These are phyloP conservation scores for Alethe diademata DNA, from an alignment of 2,113 vertebrate genomes.

Conservation along the genomic window DNA sequence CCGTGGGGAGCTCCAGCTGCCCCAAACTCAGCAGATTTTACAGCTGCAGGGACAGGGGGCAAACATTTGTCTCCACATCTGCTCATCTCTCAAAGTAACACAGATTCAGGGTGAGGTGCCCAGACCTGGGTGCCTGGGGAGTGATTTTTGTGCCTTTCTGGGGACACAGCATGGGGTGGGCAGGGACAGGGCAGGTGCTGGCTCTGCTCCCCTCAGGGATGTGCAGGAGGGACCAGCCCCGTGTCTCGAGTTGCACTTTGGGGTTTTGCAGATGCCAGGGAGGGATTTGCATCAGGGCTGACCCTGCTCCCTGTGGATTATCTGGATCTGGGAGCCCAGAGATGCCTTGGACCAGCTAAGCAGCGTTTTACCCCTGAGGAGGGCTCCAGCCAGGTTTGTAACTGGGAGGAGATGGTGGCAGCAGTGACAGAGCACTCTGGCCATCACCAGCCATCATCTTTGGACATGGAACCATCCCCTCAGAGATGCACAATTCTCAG, in stretches of 20 bases:
- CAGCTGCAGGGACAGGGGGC: not conserved
- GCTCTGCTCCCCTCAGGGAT: not conserved
- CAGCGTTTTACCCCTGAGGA: rapidly evolving
- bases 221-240: not conserved
- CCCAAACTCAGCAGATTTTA: not conserved
- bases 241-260: rapidly evolving
- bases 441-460: not conserved
- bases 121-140: not conserved
- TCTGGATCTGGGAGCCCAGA: not conserved
- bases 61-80: not conserved
- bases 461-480: not conserved
- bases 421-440: not conserved
- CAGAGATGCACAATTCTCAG: not conserved
- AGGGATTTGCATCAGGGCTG: not conserved
- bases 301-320: rapidly evolving
- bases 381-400: not conserved
- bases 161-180: rapidly evolving
- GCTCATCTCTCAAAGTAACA: rapidly evolving
- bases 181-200: not conserved
- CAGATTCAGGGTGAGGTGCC: rapidly evolving
- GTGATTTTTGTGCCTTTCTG: not conserved
- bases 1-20: not conserved
- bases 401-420: not conserved
- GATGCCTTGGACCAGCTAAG: not conserved
- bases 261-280: not conserved